Evolutionary conservation across 2,888 invertebrate species (phyloP).

Genomic region (Lasioglossum vierecki): DNA sequence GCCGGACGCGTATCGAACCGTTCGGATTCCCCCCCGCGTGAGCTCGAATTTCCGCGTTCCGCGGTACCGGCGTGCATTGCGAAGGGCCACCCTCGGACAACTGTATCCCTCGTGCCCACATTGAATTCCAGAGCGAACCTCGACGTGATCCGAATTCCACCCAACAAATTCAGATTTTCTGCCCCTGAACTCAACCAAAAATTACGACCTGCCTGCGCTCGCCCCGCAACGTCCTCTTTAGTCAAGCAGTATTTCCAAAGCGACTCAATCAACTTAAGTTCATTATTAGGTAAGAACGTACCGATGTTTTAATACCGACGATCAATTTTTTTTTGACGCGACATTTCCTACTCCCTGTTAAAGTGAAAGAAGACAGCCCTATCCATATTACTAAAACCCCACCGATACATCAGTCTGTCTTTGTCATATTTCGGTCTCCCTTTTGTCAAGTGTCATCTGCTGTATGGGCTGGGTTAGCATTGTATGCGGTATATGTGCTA

Average conservation of each 20-base stretch:
- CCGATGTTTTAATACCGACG: neutral
- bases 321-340: neutral
- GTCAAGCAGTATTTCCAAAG: neutral
- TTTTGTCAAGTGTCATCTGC: constrained; percentile 1
- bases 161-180: constrained; percentile 15
- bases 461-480: neutral
- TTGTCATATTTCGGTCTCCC: constrained; percentile 2
- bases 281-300: too few relatives aligned
- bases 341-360: neutral
- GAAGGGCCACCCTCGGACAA: constrained; percentile 43
- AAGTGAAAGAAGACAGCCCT: neutral
- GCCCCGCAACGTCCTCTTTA: neutral
- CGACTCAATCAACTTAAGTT: neutral
- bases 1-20: constrained; percentile 64
- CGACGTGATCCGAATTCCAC: constrained; percentile 51
- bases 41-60: constrained; percentile 71
- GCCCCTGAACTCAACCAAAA: constrained; percentile 22
- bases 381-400: neutral
- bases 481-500: constrained; percentile 3
- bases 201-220: neutral
- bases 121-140: constrained; percentile 48
- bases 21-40: constrained; percentile 57
- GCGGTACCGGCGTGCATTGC: constrained; percentile 50
- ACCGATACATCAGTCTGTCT: neutral
- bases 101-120: constrained; percentile 40